Conservation (phyloP, 2,888 invertebrate genomes). For the Pollenia griseotomentosa region DNA sequence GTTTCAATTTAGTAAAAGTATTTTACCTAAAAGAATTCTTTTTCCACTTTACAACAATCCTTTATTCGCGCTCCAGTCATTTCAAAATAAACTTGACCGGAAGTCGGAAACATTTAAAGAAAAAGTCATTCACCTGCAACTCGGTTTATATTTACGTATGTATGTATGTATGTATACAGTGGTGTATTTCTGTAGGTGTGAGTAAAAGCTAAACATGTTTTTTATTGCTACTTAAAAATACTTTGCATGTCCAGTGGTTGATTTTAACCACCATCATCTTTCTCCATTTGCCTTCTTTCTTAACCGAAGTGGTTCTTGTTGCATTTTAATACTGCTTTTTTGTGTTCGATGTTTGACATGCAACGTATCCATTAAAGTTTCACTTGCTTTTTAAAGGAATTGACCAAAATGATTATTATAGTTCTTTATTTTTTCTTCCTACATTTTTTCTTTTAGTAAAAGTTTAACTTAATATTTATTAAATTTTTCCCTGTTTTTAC, state of each 20-base stretch:
- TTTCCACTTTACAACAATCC: slow-evolving; percentile 28
- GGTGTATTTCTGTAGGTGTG: background rate
- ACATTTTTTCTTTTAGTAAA: slow-evolving; percentile 2
- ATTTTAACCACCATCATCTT: slow-evolving; percentile 27
- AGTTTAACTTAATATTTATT: slow-evolving; percentile 12
- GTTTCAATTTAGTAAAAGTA: slow-evolving; percentile 1
- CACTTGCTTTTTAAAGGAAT: slow-evolving; percentile 63
- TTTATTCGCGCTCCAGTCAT: slow-evolving; percentile 49
- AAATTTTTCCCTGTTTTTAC: background rate
- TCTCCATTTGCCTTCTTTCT: slow-evolving; percentile 31
- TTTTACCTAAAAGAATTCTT: slow-evolving; percentile 33
- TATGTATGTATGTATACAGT: background rate
- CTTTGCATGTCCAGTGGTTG: background rate
- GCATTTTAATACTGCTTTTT: slow-evolving; percentile 35
- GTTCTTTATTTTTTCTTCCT: background rate
- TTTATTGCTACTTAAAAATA: slow-evolving; percentile 3
- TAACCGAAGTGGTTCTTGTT: slow-evolving; percentile 48
- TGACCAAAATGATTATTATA: slow-evolving; percentile 46
- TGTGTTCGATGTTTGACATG: slow-evolving; percentile 56
- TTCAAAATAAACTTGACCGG: slow-evolving; percentile 80
- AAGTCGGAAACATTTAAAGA: slow-evolving; percentile 79
- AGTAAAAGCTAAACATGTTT: background rate
- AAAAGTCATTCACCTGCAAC: slow-evolving; percentile 82
- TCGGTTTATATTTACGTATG: background rate
- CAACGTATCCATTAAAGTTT: slow-evolving; percentile 70